Evolutionary conservation across 2,797 vertebrate species (phyloP).

Genomic region (Esox lucius): DNA sequence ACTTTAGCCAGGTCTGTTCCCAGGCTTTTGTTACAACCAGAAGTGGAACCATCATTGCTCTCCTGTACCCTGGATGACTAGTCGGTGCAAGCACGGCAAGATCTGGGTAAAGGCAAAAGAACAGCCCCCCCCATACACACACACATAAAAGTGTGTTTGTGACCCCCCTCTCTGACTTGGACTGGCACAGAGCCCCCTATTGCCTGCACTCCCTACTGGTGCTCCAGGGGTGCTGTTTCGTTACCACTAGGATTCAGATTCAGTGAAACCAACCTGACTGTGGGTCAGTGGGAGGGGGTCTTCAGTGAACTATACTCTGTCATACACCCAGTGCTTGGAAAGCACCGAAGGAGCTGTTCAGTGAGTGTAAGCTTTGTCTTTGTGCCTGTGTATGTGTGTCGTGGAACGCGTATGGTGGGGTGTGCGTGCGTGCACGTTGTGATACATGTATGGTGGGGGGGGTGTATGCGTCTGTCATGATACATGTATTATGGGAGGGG

Average conservation of each 20-base stretch:
- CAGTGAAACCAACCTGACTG: constrained; percentile 25
- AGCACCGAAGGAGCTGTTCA: constrained; percentile 16
- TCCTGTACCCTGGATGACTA: constrained; percentile 45
- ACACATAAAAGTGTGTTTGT: constrained; percentile 16
- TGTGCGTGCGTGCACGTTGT: constrained; percentile 3
- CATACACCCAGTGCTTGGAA: constrained; percentile 11
- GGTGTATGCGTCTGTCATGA: too few relatives aligned
- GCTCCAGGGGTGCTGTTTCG: constrained; percentile 16
- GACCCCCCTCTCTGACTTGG: not conserved
- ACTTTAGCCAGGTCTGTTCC: not conserved
- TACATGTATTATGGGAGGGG: too few relatives aligned
- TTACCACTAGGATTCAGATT: constrained; percentile 34
- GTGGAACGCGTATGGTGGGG: not conserved
- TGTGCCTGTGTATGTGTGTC: constrained; percentile 21
- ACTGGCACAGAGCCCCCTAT: not conserved
- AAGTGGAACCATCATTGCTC: constrained; percentile 18
- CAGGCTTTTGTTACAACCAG: not conserved
- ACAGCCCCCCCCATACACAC: not conserved
- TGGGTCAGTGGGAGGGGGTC: constrained; percentile 1
- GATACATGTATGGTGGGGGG: too few relatives aligned
- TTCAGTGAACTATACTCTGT: not conserved
- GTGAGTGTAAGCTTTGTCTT: constrained; percentile 22
- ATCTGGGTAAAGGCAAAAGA: not conserved
- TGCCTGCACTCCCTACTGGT: constrained; percentile 17
- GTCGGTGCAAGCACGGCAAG: constrained; percentile 29